These are phyloP conservation scores for Pterocles burchelli DNA, from an alignment of 2,113 vertebrate genomes.

Conservation along the genomic window DNA sequence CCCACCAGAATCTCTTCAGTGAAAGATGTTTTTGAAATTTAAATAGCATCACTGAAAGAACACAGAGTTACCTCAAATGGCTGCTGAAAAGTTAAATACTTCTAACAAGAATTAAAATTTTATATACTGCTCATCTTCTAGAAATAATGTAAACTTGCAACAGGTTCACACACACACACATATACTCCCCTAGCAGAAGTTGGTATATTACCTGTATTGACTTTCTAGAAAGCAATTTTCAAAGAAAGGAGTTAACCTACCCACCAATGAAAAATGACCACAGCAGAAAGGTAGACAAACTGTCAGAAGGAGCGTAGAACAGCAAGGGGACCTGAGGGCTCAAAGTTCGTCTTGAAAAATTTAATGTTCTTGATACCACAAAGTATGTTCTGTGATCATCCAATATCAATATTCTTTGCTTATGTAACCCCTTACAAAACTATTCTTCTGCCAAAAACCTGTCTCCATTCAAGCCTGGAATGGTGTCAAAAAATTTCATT, in stretches of 20 bases:
- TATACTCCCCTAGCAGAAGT: neutral
- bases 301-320: neutral
- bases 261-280: neutral
- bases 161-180: neutral
- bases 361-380: neutral
- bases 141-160: neutral
- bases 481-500: slow-evolving; percentile 1
- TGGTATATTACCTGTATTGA: fast-evolving
- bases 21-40: neutral
- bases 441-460: slow-evolving; percentile 10
- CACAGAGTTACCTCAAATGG: neutral
- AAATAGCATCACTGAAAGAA: neutral
- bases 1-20: neutral
- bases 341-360: neutral
- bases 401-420: neutral
- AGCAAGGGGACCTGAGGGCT: neutral
- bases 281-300: neutral
- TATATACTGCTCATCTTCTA: neutral
- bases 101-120: neutral
- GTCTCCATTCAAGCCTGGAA: slow-evolving; percentile 4
- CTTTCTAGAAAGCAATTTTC: neutral
- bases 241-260: neutral
- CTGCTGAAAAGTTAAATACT: neutral
- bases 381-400: neutral
- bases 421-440: slow-evolving; percentile 13